These are phyloP conservation scores for Microtus montanus DNA, from an alignment of 2,113 vertebrate genomes.

Conservation along the genomic window DNA sequence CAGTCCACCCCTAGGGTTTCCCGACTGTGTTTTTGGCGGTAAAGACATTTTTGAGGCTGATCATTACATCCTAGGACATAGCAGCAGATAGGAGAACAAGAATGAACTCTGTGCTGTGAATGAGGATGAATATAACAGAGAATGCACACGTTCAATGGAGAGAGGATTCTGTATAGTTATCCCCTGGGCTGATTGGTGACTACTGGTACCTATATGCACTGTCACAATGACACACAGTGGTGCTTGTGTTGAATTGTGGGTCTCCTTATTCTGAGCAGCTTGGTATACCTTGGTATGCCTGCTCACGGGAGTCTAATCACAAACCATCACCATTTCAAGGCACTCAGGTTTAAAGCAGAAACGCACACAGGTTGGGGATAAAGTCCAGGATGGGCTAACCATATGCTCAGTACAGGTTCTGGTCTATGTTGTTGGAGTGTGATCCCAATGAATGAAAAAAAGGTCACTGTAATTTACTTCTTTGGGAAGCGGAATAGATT, in stretches of 20 bases:
- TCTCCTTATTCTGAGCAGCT: not conserved
- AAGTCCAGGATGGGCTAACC: not conserved
- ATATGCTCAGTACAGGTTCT: not conserved
- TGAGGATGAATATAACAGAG: not conserved
- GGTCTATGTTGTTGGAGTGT: not conserved
- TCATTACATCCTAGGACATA: not conserved
- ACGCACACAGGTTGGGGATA: not conserved
- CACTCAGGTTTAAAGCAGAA: conserved; percentile 8
- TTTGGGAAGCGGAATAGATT: conserved; percentile 67
- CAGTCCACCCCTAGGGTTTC: not conserved
- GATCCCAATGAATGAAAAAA: conserved; percentile 46
- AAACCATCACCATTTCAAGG: not conserved
- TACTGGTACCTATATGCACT: not conserved
- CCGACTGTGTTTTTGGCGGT: not conserved
- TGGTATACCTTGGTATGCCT: too few relatives aligned
- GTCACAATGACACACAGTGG: fast-evolving
- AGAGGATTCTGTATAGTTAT: fast-evolving
- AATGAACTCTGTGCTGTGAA: not conserved
- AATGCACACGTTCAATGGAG: not conserved
- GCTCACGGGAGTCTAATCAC: not conserved
- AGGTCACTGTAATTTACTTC: conserved; percentile 72
- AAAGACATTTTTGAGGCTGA: not conserved
- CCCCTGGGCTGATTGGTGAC: not conserved
- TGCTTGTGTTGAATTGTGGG: not conserved
- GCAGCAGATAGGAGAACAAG: not conserved